Conservation (phyloP, 2,113 vertebrate genomes). For the Peromyscus leucopus region DNA sequence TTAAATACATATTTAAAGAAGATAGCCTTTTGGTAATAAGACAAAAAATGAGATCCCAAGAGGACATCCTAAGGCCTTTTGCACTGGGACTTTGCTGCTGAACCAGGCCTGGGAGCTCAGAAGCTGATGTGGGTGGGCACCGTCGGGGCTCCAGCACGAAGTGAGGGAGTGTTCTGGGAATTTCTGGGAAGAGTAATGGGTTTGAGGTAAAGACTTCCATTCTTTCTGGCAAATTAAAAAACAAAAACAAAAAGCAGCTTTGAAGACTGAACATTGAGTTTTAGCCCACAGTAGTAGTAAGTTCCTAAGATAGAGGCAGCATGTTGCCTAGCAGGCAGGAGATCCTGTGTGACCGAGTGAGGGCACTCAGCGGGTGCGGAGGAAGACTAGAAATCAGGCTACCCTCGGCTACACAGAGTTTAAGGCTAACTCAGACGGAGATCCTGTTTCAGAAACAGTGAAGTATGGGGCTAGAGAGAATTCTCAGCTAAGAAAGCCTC, state of each 20-base stretch:
- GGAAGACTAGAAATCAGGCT: background rate
- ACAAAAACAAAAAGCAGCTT: background rate
- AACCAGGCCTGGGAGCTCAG: background rate
- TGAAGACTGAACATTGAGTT: constrained; percentile 27
- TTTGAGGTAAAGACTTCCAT: background rate
- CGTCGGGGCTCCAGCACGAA: background rate
- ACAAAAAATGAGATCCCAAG: background rate
- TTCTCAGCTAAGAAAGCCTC: background rate
- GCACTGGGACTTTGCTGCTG: background rate
- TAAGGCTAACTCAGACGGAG: background rate
- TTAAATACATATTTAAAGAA: background rate
- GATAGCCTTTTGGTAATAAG: background rate
- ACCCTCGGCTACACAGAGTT: background rate
- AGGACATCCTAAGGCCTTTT: background rate
- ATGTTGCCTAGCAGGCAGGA: background rate
- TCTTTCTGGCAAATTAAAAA: constrained; percentile 7
- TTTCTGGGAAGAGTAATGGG: constrained; percentile 26
- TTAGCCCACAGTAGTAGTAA: background rate
- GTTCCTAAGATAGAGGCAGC: background rate
- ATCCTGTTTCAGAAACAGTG: background rate
- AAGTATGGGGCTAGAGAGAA: background rate
- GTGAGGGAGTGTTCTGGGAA: background rate
- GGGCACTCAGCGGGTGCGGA: too few species aligned
- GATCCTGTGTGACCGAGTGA: background rate
- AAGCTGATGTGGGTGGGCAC: background rate